phyloP scores from a whole-genome alignment of 1,140 invertebrate species.

The Cryptotermes secundus region DNA sequence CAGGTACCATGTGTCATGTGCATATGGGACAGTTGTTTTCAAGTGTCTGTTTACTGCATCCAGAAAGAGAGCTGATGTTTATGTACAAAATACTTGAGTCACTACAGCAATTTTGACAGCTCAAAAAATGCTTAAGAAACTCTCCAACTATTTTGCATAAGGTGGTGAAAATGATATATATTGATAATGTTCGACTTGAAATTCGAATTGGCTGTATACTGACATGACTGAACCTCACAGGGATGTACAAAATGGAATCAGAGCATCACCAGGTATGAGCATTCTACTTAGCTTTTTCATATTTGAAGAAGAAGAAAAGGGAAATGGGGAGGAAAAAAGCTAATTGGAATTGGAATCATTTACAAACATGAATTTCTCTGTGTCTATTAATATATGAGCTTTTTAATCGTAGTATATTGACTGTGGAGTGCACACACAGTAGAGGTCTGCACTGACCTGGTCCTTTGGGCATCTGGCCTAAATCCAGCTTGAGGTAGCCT shows the following conservation, averaged over 20 bases:
- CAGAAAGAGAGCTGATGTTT: no score
- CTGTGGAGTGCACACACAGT: neutral
- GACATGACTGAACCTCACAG: neutral
- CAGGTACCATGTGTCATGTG: no score
- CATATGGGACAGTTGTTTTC: no score
- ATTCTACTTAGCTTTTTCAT: conserved; percentile 13
- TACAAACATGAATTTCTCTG: conserved; percentile 8
- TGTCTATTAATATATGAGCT: neutral
- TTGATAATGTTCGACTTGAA: neutral
- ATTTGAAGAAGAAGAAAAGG: neutral
- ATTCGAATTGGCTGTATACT: neutral
- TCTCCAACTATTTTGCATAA: no score
- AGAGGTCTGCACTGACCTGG: no score
- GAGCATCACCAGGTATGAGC: neutral
- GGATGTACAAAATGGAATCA: neutral
- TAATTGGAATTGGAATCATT: conserved; percentile 17
- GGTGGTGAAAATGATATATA: no score
- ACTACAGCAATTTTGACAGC: no score
- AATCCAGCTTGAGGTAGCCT: no score
- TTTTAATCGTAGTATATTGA: neutral
- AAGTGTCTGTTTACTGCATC: no score
- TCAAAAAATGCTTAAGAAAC: no score
- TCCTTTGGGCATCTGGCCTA: no score
- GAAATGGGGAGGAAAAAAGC: neutral
- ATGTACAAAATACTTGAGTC: no score